Evolutionary conservation across 2,113 vertebrate genomes (phyloP).

Genomic region (Pituophis catenifer): DNA sequence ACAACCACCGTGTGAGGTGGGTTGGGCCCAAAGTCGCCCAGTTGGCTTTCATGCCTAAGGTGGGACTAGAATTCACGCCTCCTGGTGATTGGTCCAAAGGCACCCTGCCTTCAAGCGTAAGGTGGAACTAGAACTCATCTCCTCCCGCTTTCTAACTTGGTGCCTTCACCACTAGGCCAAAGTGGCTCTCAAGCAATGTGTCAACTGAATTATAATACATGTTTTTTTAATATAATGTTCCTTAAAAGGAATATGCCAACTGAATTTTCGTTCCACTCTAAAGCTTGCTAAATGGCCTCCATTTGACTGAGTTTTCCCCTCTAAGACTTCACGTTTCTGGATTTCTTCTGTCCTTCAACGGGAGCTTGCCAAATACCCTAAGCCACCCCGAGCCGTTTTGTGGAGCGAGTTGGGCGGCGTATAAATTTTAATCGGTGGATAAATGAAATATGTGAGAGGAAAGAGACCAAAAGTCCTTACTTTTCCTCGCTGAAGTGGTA

Average conservation of each 20-base stretch:
- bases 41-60: too few species aligned
- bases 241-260: background rate
- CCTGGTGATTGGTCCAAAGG: too few species aligned
- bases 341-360: background rate
- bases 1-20: too few species aligned
- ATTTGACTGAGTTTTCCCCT: background rate
- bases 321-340: background rate
- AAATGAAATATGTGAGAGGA: background rate
- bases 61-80: too few species aligned
- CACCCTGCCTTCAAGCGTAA: too few species aligned
- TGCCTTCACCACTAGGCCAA: too few species aligned
- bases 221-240: too few species aligned
- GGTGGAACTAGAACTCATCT: too few species aligned
- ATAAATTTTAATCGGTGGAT: background rate
- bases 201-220: background rate
- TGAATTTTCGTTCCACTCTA: background rate
- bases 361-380: background rate
- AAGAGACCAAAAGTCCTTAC: slow-evolving; percentile 50
- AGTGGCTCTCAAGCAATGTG: too few species aligned
- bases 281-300: background rate
- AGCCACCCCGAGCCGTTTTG: background rate
- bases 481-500: slow-evolving; percentile 86
- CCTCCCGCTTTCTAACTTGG: too few species aligned
- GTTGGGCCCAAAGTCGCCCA: too few species aligned
- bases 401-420: too few species aligned